These are phyloP conservation scores for Mimumesa dahlbomi DNA, from an alignment of 2,888 invertebrate genomes.

Conservation along the genomic window DNA sequence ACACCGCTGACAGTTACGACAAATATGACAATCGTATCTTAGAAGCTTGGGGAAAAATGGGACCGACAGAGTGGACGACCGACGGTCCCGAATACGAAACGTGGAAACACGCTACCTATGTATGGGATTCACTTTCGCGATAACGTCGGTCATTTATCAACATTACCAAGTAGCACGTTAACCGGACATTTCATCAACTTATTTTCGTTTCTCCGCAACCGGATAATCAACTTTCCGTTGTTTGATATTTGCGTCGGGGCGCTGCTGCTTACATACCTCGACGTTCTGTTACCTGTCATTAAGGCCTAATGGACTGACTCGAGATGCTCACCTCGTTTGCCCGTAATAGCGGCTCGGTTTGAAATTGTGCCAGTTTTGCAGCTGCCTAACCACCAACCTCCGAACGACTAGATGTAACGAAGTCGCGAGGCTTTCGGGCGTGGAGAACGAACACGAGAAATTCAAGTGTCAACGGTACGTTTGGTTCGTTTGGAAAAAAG, in stretches of 20 bases:
- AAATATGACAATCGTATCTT: background rate
- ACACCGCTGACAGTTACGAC: conserved; percentile 13
- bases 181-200: too few species aligned
- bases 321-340: conserved; percentile 34
- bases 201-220: background rate
- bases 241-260: conserved; percentile 26
- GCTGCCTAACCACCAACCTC: conserved; percentile 41
- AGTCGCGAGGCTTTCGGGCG: conserved; percentile 29
- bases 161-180: too few species aligned
- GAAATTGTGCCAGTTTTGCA: conserved; percentile 14
- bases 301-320: conserved; percentile 48
- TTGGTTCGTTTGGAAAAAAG: too few species aligned
- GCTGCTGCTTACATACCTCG: background rate
- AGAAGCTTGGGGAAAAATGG: background rate
- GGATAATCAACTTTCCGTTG: conserved; percentile 2
- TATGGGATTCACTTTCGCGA: too few species aligned
- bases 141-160: too few species aligned
- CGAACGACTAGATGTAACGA: conserved; percentile 36
- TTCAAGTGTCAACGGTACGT: too few species aligned
- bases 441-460: conserved; percentile 7
- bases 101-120: too few species aligned
- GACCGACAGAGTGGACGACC: too few species aligned
- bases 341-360: conserved; percentile 40
- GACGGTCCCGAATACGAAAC: too few species aligned
- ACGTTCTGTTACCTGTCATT: conserved; percentile 50